phyloP scores from a whole-genome alignment of 2,888 invertebrate species.

The Trachelus stipa region DNA sequence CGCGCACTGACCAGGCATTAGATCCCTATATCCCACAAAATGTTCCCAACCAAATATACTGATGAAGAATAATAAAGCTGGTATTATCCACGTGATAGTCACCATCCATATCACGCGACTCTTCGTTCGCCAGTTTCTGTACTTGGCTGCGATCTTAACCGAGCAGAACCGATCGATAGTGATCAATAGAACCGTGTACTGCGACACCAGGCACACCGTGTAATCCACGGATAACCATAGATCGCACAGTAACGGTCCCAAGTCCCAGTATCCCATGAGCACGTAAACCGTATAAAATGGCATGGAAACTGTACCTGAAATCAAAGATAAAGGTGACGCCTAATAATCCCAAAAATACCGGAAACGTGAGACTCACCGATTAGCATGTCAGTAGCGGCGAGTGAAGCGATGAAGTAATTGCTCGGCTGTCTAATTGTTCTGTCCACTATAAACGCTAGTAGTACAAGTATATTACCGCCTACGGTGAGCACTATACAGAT shows the following conservation, averaged over 20 bases:
- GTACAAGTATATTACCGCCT: conserved; percentile 94
- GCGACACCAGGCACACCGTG: conserved; percentile 98
- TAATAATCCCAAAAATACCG: not conserved
- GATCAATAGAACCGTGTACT: conserved; percentile 98
- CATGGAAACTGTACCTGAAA: conserved; percentile 93
- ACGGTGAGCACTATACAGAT: conserved; percentile 93
- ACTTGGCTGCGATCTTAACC: conserved; percentile 97
- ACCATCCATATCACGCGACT: conserved; percentile 95
- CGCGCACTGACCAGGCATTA: conserved; percentile 89
- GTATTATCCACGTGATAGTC: conserved; percentile 96
- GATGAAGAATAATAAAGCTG: conserved; percentile 94
- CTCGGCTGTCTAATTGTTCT: conserved; percentile 95
- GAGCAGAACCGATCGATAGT: conserved; percentile 99
- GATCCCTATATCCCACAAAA: conserved; percentile 92
- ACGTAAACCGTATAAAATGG: conserved; percentile 99
- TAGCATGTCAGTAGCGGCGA: conserved; percentile 96
- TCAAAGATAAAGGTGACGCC: conserved; percentile 21
- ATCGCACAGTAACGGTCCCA: conserved; percentile 96
- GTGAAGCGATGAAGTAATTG: conserved; percentile 98
- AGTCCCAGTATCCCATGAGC: conserved; percentile 95
- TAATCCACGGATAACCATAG: conserved; percentile 99
- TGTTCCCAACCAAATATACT: conserved; percentile 99
- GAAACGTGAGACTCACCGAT: conserved; percentile 77
- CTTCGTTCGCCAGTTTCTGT: conserved; percentile 96
- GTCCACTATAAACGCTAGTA: conserved; percentile 95